Base-by-base conservation (phyloP, 2,113 vertebrate species). In the Dolichallabes microphthalmus region DNA sequence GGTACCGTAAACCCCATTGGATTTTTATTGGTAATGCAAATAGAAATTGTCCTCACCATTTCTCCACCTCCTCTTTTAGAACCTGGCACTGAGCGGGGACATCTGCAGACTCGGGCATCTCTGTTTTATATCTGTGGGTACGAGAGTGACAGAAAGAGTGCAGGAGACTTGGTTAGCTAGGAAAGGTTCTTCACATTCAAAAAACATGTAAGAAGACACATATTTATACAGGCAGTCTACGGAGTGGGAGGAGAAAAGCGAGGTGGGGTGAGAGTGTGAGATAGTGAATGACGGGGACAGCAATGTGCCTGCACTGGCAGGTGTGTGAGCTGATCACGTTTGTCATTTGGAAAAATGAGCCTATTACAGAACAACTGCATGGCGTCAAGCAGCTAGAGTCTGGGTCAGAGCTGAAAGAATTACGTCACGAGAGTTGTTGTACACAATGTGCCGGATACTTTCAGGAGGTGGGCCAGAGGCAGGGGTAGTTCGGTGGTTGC, bases 51-150 rank as follows among this genome's bases (percentile, higher is more conserved):
- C 81, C 88, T 89, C 73, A 89, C 88, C 88, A 89, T 79, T 89
- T 89, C 50, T 88, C 86, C 85, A 85, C 79, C 39, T 89, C 85
- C 5, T 87, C 84, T 79, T 89, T 89, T 19, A 79, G 61, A 20
- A 81, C 84, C 27, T 77, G 81, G 61, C 88, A 89, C 73, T 87
- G 82, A 69, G 53, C 84, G 66, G 88, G 88, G 82, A 84, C 57
- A 20, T 87, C 88, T 55, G 27, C 20, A 66, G 76, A 30, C 50
- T 89, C 82, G 0, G 86, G 88, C 84, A 88, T 89, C 58, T 73
- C 82, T 82, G 74, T 63, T 14, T 77, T 71, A 32, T 50, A 8
- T 52, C 39, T 30, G 52, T 81, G 45, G 66, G 57, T 25, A 50
- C 53, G 6, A 25, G 14, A 61, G 50, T 71, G 27, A 57, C 15